These are phyloP conservation scores for Abscondita cerata DNA, from an alignment of 2,888 invertebrate genomes.

Conservation along the genomic window DNA sequence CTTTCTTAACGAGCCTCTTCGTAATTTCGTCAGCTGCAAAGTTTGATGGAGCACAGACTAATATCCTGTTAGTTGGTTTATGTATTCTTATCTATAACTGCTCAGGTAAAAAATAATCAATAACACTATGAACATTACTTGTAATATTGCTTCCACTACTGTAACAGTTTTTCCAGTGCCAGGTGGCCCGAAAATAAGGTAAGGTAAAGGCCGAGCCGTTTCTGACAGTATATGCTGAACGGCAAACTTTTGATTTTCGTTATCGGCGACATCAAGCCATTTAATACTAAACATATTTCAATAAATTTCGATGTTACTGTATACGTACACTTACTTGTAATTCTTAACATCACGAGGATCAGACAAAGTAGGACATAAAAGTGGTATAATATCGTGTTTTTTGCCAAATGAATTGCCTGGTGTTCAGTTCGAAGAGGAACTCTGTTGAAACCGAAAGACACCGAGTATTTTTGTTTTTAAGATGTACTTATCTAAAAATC, in stretches of 20 bases:
- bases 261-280: constrained; percentile 53
- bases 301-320: background rate
- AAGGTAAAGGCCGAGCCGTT: constrained; percentile 62
- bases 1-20: constrained; percentile 48
- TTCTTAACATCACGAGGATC: too few species aligned
- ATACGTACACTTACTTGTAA: constrained; percentile 16
- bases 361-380: constrained; percentile 49
- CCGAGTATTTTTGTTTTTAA: constrained; percentile 42
- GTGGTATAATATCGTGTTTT: constrained; percentile 38
- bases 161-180: constrained; percentile 78
- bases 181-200: constrained; percentile 66
- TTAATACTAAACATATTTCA: constrained; percentile 30
- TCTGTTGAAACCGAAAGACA: constrained; percentile 50
- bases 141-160: constrained; percentile 72
- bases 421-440: constrained; percentile 48
- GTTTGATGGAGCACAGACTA: constrained; percentile 73
- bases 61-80: constrained; percentile 57
- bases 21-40: constrained; percentile 73
- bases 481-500: constrained; percentile 34
- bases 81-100: constrained; percentile 46
- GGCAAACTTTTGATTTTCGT: constrained; percentile 61
- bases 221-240: constrained; percentile 61
- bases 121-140: constrained; percentile 56
- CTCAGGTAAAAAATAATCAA: background rate
- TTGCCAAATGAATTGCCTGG: constrained; percentile 46